Evolutionary conservation across 2,888 invertebrate species (phyloP).

Genomic region (Dynastes tityus): DNA sequence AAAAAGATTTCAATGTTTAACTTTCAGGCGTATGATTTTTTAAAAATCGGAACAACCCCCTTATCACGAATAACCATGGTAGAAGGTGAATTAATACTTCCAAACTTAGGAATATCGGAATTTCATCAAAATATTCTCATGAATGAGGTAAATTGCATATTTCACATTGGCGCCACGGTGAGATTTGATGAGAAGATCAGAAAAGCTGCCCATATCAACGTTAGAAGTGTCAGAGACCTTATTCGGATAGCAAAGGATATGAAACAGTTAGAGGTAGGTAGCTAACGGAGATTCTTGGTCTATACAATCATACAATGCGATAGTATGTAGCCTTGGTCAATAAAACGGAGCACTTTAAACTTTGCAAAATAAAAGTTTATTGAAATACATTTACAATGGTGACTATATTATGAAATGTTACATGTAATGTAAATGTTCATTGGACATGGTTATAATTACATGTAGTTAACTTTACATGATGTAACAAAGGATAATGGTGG

Average conservation of each 20-base stretch:
- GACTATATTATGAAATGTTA: too few relatives aligned
- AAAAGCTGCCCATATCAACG: constrained; percentile 79
- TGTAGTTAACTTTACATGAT: too few relatives aligned
- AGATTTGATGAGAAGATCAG: constrained; percentile 82
- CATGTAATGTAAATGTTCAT: too few relatives aligned
- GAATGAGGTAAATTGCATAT: constrained; percentile 77
- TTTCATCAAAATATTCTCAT: constrained; percentile 71
- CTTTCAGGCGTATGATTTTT: constrained; percentile 11
- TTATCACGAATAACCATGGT: constrained; percentile 74
- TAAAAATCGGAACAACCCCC: constrained; percentile 67
- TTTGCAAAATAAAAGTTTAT: too few relatives aligned
- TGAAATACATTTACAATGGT: too few relatives aligned
- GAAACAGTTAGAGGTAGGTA: constrained; percentile 75
- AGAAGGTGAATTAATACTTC: constrained; percentile 72
- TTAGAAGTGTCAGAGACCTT: constrained; percentile 77
- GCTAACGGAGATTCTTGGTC: not conserved
- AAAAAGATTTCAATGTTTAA: too few relatives aligned
- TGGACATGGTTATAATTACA: too few relatives aligned
- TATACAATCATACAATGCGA: too few relatives aligned
- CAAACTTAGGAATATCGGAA: constrained; percentile 72
- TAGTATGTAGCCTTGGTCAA: too few relatives aligned
- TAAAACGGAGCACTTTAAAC: too few relatives aligned
- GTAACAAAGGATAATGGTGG: too few relatives aligned
- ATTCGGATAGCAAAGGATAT: constrained; percentile 78
- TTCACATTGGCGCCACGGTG: constrained; percentile 86